Evolutionary conservation across 2,113 vertebrate genomes (phyloP), one percentile per base, ranked within the genome.

Genomic region (Brachyistius frenatus): DNA sequence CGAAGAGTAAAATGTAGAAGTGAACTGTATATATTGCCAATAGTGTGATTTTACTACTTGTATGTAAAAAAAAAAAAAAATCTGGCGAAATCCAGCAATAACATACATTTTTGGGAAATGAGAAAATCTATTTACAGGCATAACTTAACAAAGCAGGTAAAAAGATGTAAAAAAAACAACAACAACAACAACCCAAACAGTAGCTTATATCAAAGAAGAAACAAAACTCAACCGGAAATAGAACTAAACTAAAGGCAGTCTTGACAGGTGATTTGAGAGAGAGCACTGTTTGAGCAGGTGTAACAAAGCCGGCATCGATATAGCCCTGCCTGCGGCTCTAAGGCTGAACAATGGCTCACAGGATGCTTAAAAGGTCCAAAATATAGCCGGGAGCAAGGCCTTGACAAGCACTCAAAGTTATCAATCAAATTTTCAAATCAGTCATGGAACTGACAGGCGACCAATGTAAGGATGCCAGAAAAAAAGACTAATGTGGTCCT

Each of bases 371-470:
- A 81, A 79, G 77, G 80, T 84, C 80, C 73, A 54, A 67, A 83
- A 75, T 60, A 70, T 73, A 68, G 68, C 88, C 62, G 4, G 54
- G 23, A 81, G 89, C 68, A 16, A 76, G 60, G 68, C 78, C 75
- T 80, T 80, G 83, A 85, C 76, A 87, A 78, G 69, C 74, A 65
- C 62, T 68, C 39, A 73, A 80, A 76, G 80, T 90, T 75, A 91
- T 90, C 88, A 90, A 88, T 91, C 88, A 90, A 57, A 73, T 86
- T 82, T 82, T 36, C 8, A 80, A 86, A 90, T 90, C 80, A 78
- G 83, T 90, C 86, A 85, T 47, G 53, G 60, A 81, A 55, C 74
- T 84, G 89, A 88, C 87, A 89, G 72, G 55, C 39, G 36, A 66
- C 77, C 83, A 62, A 55, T 81, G 86, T 83, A 75, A 75, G 62